Percentiles rank a stretch among this genome's conserved stretches.
These are phyloP conservation scores for Clarias magur DNA, from an alignment of 2,113 vertebrate genomes.

Conservation along the genomic window DNA sequence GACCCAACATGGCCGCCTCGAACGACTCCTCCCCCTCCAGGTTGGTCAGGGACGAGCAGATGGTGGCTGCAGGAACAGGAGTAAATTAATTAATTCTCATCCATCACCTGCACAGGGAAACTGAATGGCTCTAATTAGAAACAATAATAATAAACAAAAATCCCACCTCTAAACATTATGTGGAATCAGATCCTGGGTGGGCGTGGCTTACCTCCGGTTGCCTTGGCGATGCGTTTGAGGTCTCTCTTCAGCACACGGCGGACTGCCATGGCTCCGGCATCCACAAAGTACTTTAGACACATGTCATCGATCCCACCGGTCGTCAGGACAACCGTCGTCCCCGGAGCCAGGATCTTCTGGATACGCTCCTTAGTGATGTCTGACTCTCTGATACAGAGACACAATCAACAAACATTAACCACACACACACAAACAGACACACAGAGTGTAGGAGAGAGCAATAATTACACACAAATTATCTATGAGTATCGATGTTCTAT, in stretches of 20 bases:
- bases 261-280: slow-evolving; percentile 92
- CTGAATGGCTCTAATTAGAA: background rate
- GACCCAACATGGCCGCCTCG: slow-evolving; percentile 88
- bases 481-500: background rate
- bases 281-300: slow-evolving; percentile 97
- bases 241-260: slow-evolving; percentile 92
- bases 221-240: slow-evolving; percentile 94
- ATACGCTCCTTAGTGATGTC: slow-evolving; percentile 98
- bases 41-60: slow-evolving; percentile 91
- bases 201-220: slow-evolving; percentile 83
- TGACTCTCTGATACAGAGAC: slow-evolving; percentile 79
- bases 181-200: background rate
- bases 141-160: background rate
- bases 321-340: slow-evolving; percentile 90
- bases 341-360: slow-evolving; percentile 91
- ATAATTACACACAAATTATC: background rate
- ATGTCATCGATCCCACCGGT: slow-evolving; percentile 97
- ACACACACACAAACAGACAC: slow-evolving; percentile 9
- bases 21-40: slow-evolving; percentile 97
- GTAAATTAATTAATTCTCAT: background rate
- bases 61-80: slow-evolving; percentile 72
- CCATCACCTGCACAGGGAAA: background rate
- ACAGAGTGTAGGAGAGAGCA: background rate
- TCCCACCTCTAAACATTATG: background rate
- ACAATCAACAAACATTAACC: background rate